phyloP scores from a whole-genome alignment of 2,113 vertebrate genomes.

The Cavia aperea region DNA sequence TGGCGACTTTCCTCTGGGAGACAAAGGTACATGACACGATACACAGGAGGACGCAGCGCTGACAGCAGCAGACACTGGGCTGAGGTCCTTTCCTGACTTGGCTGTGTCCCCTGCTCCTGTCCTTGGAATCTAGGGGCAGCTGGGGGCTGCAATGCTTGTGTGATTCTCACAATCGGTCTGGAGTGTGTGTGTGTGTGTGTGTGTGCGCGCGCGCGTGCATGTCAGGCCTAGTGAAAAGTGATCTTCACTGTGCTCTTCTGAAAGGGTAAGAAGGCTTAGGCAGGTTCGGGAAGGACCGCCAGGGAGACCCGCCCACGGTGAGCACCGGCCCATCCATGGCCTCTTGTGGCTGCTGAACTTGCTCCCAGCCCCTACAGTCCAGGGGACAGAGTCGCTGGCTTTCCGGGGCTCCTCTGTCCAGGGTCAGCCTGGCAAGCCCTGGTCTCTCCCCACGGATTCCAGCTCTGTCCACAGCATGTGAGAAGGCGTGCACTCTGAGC shows the following conservation, averaged over 20 bases:
- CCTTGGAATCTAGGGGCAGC: conserved; percentile 46
- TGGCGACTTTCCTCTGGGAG: not conserved
- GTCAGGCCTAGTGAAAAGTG: conserved; percentile 25
- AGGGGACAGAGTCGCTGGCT: not conserved
- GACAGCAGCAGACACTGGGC: conserved; percentile 43
- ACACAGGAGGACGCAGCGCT: not conserved
- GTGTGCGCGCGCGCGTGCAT: not conserved
- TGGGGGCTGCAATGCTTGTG: conserved; percentile 48
- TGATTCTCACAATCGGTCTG: conserved; percentile 51
- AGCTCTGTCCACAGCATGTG: not conserved
- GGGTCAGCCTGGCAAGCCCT: not conserved
- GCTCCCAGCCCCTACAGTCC: conserved; percentile 13
- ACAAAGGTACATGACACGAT: not conserved
- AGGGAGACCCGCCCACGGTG: conserved; percentile 67
- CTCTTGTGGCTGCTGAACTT: conserved; percentile 50
- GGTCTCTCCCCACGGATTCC: not conserved
- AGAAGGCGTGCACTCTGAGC: fast-evolving
- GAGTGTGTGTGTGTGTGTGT: not conserved
- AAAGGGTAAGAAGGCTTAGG: conserved; percentile 63
- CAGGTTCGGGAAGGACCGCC: conserved; percentile 69
- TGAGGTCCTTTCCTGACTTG: not conserved
- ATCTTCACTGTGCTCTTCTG: conserved; percentile 63
- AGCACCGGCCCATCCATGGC: conserved; percentile 45
- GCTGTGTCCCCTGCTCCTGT: conserved; percentile 55
- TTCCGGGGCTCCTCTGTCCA: not conserved